Evolutionary conservation across 2,888 invertebrate genomes (phyloP), one percentile per base, ranked within the genome.

Genomic region (Nephrotoma appendiculata): DNA sequence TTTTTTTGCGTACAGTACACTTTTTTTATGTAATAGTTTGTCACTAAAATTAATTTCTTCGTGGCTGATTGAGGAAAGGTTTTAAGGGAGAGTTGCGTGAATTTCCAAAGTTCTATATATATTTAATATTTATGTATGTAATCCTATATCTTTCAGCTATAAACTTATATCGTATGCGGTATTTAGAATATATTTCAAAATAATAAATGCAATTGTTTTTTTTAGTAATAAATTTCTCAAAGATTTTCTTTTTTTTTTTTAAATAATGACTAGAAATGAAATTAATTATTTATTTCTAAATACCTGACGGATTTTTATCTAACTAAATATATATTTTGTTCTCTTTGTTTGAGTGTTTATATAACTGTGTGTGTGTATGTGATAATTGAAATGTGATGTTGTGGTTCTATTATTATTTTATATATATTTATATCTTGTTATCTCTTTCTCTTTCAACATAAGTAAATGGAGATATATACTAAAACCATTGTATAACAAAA

Each of bases 41-140:
- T 86, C 83, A 85, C 45, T 57, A 86, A 86, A 86, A 85, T 43
- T 43, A 85, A 85, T 41, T 43, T 85, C 84, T 31, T 31, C 31
- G 31, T 31, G 42, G 41, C 6, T 2, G 42, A n/a, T 42, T 42
- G n/a, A 3, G 7, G n/a, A 85, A 42, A 85, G 41, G 4, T 83
- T 41, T 12, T 15, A n/a, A 42, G 31, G 71, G 71, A 2, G 7
- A 31, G 6, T 71, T 71, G 71, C 31, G 71, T 71, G 71, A 9
- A 71, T 71, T 71, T 71, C 5, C 9, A 71, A 31, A 71, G 19
- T 12, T 71, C 9, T 71, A 19, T 71, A 31, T 52, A 31, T 31
- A 31, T 52, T 52, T 52, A n/a, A 48, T 48, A 52, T 52, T 6
- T 52, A 52, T 52, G 71, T 31, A 31, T 71, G 71, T 71, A 71